A percentile compares a stretch with the other conserved stretches of the same genome.
Conservation (phyloP, 2,113 vertebrate genomes). For the Pycnonotus jocosus region DNA sequence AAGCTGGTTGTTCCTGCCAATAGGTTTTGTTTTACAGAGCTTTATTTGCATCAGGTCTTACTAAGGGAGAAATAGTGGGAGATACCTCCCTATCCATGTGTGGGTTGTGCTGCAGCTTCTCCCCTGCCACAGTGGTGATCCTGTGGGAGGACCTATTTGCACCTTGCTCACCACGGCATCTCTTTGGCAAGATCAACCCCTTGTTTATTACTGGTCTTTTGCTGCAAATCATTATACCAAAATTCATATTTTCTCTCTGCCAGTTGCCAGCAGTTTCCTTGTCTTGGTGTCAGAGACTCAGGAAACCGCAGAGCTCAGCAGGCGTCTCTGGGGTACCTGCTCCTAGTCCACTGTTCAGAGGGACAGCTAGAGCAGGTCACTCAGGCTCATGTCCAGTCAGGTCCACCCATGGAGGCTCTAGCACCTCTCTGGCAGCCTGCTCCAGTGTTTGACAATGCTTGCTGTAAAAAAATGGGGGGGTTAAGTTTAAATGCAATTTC, state of each 20-base stretch:
- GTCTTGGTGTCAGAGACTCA: not conserved
- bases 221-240: not conserved
- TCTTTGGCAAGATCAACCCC: not conserved
- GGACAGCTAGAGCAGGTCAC: not conserved
- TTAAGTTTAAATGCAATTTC: not conserved
- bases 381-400: not conserved
- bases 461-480: fast-evolving
- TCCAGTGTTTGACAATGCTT: not conserved
- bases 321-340: not conserved
- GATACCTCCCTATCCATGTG: not conserved
- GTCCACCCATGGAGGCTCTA: not conserved
- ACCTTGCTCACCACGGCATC: not conserved
- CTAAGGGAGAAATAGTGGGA: not conserved
- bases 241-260: not conserved
- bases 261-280: not conserved
- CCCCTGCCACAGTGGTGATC: not conserved
- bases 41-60: not conserved
- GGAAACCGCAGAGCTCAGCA: fast-evolving
- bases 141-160: not conserved
- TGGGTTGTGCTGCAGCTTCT: not conserved
- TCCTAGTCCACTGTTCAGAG: not conserved
- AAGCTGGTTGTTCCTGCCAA: not conserved
- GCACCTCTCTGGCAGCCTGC: not conserved
- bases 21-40: not conserved
- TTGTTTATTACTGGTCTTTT: not conserved